Percentiles rank a stretch among this genome's conserved stretches.
phyloP scores from a whole-genome alignment of 2,797 vertebrate genomes.

The Cryptoblepharus egeriae region DNA sequence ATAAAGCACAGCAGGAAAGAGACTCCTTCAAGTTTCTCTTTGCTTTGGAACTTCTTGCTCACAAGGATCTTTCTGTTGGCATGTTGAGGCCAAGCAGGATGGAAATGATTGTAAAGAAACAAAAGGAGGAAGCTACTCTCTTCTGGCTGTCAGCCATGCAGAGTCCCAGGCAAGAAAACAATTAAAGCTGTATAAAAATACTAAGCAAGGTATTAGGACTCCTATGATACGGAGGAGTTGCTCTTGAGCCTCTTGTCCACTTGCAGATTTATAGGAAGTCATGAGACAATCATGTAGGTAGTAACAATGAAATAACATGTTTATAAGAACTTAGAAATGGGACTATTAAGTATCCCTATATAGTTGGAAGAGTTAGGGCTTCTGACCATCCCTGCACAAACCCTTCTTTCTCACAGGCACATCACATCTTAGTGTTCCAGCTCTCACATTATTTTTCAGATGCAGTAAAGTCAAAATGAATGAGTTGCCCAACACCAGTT shows the following conservation, averaged over 20 bases:
- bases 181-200: constrained; percentile 1
- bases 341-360: neutral
- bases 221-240: neutral
- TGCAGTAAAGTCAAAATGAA: neutral
- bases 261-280: neutral
- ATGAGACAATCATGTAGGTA: neutral
- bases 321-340: neutral
- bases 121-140: constrained; percentile 16
- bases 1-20: neutral
- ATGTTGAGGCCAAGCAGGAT: constrained; percentile 13
- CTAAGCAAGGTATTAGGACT: neutral
- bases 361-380: neutral
- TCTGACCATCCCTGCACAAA: neutral
- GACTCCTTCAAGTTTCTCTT: neutral
- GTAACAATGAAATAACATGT: neutral
- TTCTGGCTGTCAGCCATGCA: constrained; percentile 3
- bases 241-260: neutral
- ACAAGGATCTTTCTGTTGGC: neutral
- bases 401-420: neutral
- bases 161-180: constrained; percentile 4
- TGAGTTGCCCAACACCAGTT: neutral
- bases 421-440: neutral
- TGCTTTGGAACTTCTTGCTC: constrained; percentile 15
- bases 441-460: neutral
- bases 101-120: constrained; percentile 25